These are phyloP conservation scores for Galbula dea DNA, from an alignment of 2,113 vertebrate species.

Conservation along the genomic window DNA sequence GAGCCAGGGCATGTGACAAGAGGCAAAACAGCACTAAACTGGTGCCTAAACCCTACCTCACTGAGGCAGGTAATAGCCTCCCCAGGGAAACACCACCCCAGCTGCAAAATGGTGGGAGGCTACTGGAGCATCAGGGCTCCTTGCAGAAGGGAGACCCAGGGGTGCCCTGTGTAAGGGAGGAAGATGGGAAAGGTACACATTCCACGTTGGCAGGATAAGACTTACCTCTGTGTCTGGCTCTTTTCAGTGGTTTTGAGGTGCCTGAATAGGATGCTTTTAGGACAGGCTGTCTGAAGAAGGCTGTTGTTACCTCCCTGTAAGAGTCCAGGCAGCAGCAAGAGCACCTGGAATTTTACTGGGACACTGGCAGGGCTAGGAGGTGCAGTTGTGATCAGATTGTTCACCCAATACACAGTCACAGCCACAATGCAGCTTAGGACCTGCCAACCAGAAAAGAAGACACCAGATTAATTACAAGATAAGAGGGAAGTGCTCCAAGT, in stretches of 20 bases:
- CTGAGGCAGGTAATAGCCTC: background rate
- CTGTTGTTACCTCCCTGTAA: background rate
- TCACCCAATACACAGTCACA: background rate
- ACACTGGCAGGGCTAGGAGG: background rate
- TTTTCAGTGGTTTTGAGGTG: background rate
- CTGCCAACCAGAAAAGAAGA: background rate
- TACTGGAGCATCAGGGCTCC: background rate
- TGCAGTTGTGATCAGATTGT: background rate
- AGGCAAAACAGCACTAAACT: background rate
- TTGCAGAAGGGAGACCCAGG: accelerated
- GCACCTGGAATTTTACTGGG: background rate
- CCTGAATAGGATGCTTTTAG: background rate
- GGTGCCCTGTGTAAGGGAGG: background rate
- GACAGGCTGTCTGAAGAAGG: background rate
- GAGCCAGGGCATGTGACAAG: background rate
- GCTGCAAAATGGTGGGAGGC: background rate
- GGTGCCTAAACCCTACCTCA: background rate
- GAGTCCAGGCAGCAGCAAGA: background rate
- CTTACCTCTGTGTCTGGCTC: accelerated
- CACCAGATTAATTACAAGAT: background rate
- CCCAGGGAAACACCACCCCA: background rate
- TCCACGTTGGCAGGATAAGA: background rate
- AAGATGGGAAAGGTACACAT: accelerated
- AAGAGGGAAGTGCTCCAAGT: background rate
- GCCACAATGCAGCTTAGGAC: background rate